Percentiles rank a stretch among this genome's conserved stretches.
phyloP scores from a whole-genome alignment of 2,113 vertebrate genomes.

The Acinonyx jubatus region DNA sequence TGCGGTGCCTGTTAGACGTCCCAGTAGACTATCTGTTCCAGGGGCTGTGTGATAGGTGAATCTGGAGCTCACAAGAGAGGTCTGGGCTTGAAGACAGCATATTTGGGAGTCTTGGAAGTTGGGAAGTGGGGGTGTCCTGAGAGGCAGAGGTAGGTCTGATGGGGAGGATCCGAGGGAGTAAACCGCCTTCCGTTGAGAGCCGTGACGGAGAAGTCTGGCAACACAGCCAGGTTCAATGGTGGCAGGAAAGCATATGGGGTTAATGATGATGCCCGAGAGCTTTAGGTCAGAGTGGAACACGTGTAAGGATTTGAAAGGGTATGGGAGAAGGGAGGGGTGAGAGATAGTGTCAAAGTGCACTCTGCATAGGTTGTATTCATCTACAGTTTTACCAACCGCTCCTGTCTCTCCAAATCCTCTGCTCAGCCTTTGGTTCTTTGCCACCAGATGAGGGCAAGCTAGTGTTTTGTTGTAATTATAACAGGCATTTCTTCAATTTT shows the following conservation, averaged over 20 bases:
- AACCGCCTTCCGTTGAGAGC: background rate
- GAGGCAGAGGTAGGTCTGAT: background rate
- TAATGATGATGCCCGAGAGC: background rate
- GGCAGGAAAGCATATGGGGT: background rate
- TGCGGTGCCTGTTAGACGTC: background rate
- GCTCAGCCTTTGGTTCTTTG: background rate
- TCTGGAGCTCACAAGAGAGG: background rate
- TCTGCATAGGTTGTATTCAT: background rate
- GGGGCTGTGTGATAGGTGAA: rapidly evolving
- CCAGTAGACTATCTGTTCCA: background rate
- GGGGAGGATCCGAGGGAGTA: background rate
- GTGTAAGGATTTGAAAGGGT: background rate
- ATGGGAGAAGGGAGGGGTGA: too few relatives aligned
- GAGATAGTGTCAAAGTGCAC: background rate
- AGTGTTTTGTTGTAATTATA: background rate
- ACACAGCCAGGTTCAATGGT: background rate
- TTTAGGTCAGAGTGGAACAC: background rate
- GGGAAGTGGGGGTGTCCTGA: background rate
- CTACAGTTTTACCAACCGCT: background rate
- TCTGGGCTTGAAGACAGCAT: background rate
- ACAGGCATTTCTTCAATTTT: background rate
- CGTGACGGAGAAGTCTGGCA: background rate
- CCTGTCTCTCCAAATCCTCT: background rate
- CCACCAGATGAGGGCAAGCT: background rate
- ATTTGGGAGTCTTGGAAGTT: background rate